Evolutionary conservation across 2,113 vertebrate species (phyloP).

Genomic region (Pseudorectes ferrugineus): DNA sequence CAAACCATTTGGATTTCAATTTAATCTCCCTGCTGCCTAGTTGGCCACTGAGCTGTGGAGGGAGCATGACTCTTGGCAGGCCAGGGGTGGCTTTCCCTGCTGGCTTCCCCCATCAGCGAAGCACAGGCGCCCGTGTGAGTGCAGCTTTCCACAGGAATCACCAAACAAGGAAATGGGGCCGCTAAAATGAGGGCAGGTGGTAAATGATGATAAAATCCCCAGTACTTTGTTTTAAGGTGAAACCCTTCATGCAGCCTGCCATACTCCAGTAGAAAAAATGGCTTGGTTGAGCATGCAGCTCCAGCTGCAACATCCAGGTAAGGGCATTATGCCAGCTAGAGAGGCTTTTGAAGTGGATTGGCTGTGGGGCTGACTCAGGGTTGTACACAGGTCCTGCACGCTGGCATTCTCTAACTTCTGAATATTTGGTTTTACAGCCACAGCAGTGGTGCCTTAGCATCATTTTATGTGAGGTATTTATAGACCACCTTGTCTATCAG

Average conservation of each 20-base stretch:
- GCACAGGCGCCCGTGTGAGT: neutral
- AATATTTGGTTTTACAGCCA: neutral
- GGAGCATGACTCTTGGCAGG: neutral
- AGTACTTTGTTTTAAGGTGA: neutral
- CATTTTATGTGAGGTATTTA: neutral
- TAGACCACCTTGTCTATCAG: neutral
- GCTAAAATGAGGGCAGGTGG: neutral
- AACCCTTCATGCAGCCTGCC: rapidly evolving
- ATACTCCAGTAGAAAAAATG: neutral
- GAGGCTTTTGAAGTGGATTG: neutral
- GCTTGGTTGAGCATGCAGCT: neutral
- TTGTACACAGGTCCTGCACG: neutral
- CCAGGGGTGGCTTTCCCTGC: neutral
- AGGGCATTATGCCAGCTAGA: neutral
- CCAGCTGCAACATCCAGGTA: neutral
- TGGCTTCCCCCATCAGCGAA: neutral
- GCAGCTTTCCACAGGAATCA: neutral
- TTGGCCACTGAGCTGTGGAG: rapidly evolving
- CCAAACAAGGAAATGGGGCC: neutral
- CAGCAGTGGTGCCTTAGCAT: neutral
- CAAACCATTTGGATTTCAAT: neutral
- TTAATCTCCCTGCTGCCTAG: neutral
- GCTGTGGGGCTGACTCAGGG: neutral
- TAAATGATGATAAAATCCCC: neutral
- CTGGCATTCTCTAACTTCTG: neutral